Percentiles rank a stretch among this genome's conserved stretches.
Evolutionary conservation across 2,888 invertebrate genomes (phyloP).

Genomic region (Malachius bipustulatus): DNA sequence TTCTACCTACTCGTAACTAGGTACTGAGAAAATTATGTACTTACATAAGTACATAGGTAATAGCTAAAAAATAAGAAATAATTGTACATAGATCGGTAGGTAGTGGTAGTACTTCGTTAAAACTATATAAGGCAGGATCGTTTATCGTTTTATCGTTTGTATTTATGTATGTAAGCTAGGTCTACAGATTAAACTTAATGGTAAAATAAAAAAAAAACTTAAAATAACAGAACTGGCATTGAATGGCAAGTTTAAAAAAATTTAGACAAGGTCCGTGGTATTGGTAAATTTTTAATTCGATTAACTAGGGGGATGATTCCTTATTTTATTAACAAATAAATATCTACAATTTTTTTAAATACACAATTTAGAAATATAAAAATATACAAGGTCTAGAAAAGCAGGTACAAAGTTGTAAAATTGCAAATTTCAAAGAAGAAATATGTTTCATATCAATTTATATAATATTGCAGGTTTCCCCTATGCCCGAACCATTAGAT

Average conservation of each 20-base stretch:
- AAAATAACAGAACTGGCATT: slow-evolving; percentile 21
- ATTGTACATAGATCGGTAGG: no score
- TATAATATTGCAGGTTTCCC: slow-evolving; percentile 29
- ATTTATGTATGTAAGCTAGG: no score
- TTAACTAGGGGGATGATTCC: no score
- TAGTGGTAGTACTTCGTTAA: no score
- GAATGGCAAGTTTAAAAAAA: slow-evolving; percentile 22
- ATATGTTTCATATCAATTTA: no score
- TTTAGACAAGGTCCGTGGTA: no score
- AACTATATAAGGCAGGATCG: no score
- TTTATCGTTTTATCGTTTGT: no score
- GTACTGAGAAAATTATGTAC: no score
- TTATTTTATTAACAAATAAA: background rate
- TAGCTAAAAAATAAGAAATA: slow-evolving; percentile 13
- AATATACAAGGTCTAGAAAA: slow-evolving; percentile 15
- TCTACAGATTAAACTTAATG: slow-evolving; percentile 17
- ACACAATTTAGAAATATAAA: background rate
- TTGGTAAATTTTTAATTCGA: no score
- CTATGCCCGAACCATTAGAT: slow-evolving; percentile 29
- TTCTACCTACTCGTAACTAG: no score
- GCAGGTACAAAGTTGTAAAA: slow-evolving; percentile 24
- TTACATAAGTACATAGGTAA: no score
- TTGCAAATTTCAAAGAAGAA: slow-evolving; percentile 14
- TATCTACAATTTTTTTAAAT: background rate
- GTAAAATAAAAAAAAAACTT: slow-evolving; percentile 17